phyloP scores from a whole-genome alignment of 2,888 invertebrate genomes.

The Agrenia bidenticulata region DNA sequence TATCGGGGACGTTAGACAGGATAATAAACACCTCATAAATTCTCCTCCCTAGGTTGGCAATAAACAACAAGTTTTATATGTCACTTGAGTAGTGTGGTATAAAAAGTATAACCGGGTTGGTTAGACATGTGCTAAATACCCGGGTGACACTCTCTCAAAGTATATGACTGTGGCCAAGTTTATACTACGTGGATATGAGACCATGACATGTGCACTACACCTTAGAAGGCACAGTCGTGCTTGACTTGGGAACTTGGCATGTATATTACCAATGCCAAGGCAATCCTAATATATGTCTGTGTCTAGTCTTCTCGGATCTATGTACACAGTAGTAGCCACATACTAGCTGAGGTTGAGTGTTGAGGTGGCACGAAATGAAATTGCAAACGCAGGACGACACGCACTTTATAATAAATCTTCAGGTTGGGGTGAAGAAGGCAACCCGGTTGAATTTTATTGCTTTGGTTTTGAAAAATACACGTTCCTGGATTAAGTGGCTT shows the following conservation, averaged over 20 bases:
- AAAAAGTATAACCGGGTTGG: conserved; percentile 11
- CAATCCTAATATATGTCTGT: not conserved
- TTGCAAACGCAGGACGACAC: conserved; percentile 7
- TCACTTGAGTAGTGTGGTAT: conserved; percentile 8
- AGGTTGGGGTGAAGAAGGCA: not conserved
- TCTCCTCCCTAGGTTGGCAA: not conserved
- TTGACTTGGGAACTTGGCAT: not conserved
- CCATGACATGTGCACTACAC: no score
- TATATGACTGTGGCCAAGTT: no score
- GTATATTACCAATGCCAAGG: not conserved
- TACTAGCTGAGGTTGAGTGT: not conserved
- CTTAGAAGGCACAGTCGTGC: not conserved
- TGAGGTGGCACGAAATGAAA: conserved; percentile 2
- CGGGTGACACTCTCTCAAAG: conserved; percentile 7
- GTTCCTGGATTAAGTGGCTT: conserved; percentile 10
- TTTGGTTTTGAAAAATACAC: not conserved
- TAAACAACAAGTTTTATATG: conserved; percentile 16
- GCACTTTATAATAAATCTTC: conserved; percentile 2
- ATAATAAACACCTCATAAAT: conserved; percentile 23
- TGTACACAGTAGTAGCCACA: not conserved
- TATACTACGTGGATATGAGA: no score
- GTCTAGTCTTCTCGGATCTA: not conserved
- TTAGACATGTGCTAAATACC: conserved; percentile 18
- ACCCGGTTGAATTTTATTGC: not conserved
- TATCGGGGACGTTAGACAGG: conserved; percentile 1